A percentile compares a stretch with the other conserved stretches of the same genome.
phyloP scores from a whole-genome alignment of 1,140 invertebrate genomes.

The Heliconius congener region DNA sequence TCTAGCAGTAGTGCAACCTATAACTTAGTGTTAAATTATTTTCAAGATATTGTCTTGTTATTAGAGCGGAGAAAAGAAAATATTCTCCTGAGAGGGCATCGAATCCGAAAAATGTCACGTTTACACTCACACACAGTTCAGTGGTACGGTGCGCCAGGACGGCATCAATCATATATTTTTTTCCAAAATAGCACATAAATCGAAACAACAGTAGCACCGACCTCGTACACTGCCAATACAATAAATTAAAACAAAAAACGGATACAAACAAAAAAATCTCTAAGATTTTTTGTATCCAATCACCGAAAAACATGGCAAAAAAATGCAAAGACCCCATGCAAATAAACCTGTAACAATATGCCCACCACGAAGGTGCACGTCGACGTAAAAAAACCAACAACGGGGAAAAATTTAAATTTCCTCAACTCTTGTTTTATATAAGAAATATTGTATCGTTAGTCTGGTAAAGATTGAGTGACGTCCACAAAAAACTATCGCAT shows the following conservation, averaged over 20 bases:
- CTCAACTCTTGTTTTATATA: slow-evolving; percentile 33
- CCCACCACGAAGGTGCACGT: slow-evolving; percentile 54
- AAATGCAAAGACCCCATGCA: slow-evolving; percentile 54
- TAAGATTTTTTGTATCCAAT: slow-evolving; percentile 61
- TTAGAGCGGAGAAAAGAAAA: no score
- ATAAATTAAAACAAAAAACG: slow-evolving; percentile 42
- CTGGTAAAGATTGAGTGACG: slow-evolving; percentile 62
- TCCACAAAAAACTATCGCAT: slow-evolving; percentile 51
- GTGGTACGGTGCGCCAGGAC: no score
- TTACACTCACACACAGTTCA: no score
- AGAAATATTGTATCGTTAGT: slow-evolving; percentile 72
- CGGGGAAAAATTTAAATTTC: slow-evolving; percentile 65
- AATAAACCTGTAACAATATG: slow-evolving; percentile 71
- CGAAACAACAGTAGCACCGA: slow-evolving; percentile 30
- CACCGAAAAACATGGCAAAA: slow-evolving; percentile 59
- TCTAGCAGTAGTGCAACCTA: no score
- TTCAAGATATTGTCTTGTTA: no score
- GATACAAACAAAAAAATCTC: slow-evolving; percentile 46
- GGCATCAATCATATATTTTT: no score
- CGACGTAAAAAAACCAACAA: slow-evolving; percentile 15
- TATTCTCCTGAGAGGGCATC: no score
- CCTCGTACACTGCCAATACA: slow-evolving; percentile 38
- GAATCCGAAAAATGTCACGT: no score
- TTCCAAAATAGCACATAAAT: not conserved
- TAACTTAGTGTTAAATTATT: no score